Evolutionary conservation across 2,113 vertebrate species (phyloP).

Genomic region (Nanorana parkeri): DNA sequence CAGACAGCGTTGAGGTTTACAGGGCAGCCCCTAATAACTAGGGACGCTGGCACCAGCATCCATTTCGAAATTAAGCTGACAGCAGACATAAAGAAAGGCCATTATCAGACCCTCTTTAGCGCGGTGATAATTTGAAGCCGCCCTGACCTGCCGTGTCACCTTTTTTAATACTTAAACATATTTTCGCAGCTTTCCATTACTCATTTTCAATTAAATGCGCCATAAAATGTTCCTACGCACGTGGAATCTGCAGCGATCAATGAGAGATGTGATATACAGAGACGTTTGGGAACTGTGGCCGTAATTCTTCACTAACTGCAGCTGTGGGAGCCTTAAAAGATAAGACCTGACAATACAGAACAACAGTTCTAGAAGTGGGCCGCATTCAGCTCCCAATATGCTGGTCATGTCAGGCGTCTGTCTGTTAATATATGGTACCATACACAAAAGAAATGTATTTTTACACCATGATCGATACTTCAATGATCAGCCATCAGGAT

Average conservation of each 20-base stretch:
- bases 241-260: constrained; percentile 44
- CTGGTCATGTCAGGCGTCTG: neutral
- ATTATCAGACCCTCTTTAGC: constrained; percentile 23
- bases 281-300: neutral
- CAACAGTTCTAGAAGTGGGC: neutral
- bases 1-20: neutral
- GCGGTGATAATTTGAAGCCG: neutral
- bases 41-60: neutral
- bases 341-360: neutral
- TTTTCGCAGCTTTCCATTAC: constrained; percentile 36
- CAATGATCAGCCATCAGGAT: too few species aligned
- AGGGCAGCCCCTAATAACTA: neutral
- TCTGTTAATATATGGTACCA: neutral
- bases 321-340: constrained; percentile 40
- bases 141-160: constrained; percentile 4
- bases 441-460: neutral
- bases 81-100: neutral
- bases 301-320: constrained; percentile 29
- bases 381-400: neutral
- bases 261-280: constrained; percentile 47
- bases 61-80: constrained; percentile 11
- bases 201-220: constrained; percentile 57
- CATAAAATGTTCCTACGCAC: constrained; percentile 42
- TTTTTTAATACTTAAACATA: constrained; percentile 28
- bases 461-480: neutral